Evolutionary conservation across 2,888 invertebrate species (phyloP).

Genomic region (Ormyrus labotus): DNA sequence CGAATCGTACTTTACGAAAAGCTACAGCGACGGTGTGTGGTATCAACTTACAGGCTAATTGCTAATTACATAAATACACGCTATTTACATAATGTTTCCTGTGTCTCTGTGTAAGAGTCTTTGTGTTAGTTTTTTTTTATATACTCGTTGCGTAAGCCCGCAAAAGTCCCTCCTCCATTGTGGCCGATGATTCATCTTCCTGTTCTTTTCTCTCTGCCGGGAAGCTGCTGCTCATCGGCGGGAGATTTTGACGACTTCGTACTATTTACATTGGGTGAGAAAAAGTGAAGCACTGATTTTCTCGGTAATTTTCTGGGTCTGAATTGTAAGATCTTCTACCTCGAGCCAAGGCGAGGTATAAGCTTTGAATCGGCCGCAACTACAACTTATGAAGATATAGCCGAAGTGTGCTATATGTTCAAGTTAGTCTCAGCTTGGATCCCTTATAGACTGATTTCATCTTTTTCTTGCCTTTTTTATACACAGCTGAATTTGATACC

Average conservation of each 20-base stretch:
- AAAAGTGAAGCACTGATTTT: not conserved
- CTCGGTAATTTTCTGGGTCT: not conserved
- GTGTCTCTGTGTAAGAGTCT: constrained; percentile 44
- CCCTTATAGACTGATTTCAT: constrained; percentile 26
- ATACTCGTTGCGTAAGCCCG: constrained; percentile 38
- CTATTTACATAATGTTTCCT: constrained; percentile 69
- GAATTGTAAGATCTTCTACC: constrained; percentile 20
- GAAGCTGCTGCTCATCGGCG: not conserved
- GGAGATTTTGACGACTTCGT: constrained; percentile 27
- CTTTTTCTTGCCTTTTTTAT: constrained; percentile 73
- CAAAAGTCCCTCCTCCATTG: constrained; percentile 34
- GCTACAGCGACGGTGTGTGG: constrained; percentile 19
- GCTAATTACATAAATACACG: constrained; percentile 74
- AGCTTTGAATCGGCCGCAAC: constrained; percentile 52
- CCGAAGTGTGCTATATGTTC: constrained; percentile 69
- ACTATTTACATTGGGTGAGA: constrained; percentile 46
- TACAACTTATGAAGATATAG: constrained; percentile 72
- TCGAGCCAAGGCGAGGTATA: constrained; percentile 44
- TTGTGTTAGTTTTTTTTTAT: constrained; percentile 34
- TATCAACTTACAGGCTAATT: constrained; percentile 54
- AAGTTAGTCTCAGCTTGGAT: constrained; percentile 68
- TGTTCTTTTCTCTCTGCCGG: constrained; percentile 12
- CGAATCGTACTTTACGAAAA: constrained; percentile 50
- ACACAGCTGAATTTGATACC: constrained; percentile 89
- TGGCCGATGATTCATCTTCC: constrained; percentile 19